These are phyloP conservation scores for Casuarius casuarius DNA, from an alignment of 2,113 vertebrate genomes.

Conservation along the genomic window DNA sequence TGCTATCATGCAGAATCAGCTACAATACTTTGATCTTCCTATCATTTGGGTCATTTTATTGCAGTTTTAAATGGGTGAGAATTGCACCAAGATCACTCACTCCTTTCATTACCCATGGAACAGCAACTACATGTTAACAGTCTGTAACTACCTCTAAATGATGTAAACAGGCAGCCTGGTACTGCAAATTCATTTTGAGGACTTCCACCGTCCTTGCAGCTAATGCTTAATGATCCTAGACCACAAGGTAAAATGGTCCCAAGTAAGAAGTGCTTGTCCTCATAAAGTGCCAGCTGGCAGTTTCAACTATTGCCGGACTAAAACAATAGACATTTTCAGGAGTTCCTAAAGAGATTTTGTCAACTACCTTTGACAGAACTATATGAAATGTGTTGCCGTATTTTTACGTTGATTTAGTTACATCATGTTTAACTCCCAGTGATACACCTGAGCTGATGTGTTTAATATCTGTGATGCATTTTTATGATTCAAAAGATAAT, in stretches of 20 bases:
- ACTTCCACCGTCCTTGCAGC: slow-evolving; percentile 2
- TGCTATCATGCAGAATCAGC: background rate
- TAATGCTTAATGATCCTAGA: background rate
- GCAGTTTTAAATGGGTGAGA: slow-evolving; percentile 26
- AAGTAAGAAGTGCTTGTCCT: background rate
- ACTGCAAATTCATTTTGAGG: slow-evolving; percentile 20
- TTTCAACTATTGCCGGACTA: background rate
- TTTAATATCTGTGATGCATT: background rate
- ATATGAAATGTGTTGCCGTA: background rate
- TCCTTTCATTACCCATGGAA: background rate
- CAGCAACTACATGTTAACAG: slow-evolving; percentile 13
- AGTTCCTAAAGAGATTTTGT: background rate
- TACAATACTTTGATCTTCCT: slow-evolving; percentile 32
- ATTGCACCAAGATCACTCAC: background rate
- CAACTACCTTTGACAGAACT: background rate
- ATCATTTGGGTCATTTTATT: slow-evolving; percentile 10
- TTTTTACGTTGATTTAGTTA: background rate
- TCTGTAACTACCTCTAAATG: background rate
- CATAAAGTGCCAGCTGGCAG: background rate
- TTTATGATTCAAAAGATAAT: background rate
- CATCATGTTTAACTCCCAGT: background rate
- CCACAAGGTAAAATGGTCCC: background rate
- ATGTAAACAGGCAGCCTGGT: slow-evolving; percentile 26
- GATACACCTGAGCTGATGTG: background rate
- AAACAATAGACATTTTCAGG: background rate